phyloP scores from a whole-genome alignment of 2,888 invertebrate genomes.

The Cabera pusaria region DNA sequence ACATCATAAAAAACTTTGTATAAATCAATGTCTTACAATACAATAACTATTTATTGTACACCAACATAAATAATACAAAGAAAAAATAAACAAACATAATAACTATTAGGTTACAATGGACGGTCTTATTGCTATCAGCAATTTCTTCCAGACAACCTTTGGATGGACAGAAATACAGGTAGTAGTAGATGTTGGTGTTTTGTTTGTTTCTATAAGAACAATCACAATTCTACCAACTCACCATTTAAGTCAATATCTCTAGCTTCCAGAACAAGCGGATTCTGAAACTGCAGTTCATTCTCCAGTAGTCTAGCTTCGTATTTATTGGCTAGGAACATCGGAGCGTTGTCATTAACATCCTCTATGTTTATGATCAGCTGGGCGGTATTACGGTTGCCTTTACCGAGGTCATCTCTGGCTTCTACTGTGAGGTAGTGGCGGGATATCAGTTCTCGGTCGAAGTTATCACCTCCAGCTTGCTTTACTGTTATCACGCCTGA shows the following conservation, averaged over 20 bases:
- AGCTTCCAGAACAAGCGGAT: conserved; percentile 90
- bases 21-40: too few relatives aligned
- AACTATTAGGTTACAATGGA: too few relatives aligned
- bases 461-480: conserved; percentile 87
- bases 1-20: too few relatives aligned
- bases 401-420: conserved; percentile 93
- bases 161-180: too few relatives aligned
- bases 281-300: conserved; percentile 91
- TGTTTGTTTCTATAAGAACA: too few relatives aligned
- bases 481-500: conserved; percentile 94
- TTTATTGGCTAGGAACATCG: conserved; percentile 90
- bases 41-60: too few relatives aligned
- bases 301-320: conserved; percentile 93
- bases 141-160: too few relatives aligned
- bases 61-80: too few relatives aligned
- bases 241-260: conserved; percentile 93
- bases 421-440: conserved; percentile 94
- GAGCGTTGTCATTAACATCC: conserved; percentile 95
- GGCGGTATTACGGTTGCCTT: conserved; percentile 90
- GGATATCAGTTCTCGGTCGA: conserved; percentile 93
- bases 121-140: too few relatives aligned
- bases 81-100: too few relatives aligned
- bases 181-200: too few relatives aligned
- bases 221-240: too few relatives aligned
- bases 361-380: conserved; percentile 92